These are phyloP conservation scores for Hyaena hyaena DNA, from an alignment of 2,113 vertebrate genomes.

Conservation along the genomic window DNA sequence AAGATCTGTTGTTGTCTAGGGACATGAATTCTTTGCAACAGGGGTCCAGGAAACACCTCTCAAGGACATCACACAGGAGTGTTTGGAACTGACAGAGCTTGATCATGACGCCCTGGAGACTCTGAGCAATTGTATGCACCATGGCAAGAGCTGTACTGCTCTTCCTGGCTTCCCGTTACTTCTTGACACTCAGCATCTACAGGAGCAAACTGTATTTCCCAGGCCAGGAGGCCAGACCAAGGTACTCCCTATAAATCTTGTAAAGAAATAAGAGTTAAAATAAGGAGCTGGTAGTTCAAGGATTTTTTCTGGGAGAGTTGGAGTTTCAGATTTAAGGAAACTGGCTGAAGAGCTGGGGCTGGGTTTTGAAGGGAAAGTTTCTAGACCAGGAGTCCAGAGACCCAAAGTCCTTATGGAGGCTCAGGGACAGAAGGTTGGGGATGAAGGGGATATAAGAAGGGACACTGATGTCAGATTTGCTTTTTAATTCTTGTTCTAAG, in stretches of 20 bases:
- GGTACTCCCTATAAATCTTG: background rate
- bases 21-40: background rate
- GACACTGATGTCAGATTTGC: background rate
- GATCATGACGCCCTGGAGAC: background rate
- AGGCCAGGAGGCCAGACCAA: too few relatives aligned
- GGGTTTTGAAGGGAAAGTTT: background rate
- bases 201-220: background rate
- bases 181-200: background rate
- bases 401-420: background rate
- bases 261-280: background rate
- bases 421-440: background rate
- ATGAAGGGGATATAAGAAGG: background rate
- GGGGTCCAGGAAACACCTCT: background rate
- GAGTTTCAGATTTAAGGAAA: background rate
- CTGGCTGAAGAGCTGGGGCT: background rate
- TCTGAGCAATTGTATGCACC: background rate
- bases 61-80: background rate
- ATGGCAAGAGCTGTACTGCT: accelerated
- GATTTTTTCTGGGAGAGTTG: background rate
- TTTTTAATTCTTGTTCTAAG: background rate
- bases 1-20: background rate
- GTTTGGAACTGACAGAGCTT: background rate
- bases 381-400: background rate
- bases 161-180: background rate
- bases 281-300: background rate